phyloP scores from a whole-genome alignment of 2,888 invertebrate species.

The Hemistola chrysoprasaria region DNA sequence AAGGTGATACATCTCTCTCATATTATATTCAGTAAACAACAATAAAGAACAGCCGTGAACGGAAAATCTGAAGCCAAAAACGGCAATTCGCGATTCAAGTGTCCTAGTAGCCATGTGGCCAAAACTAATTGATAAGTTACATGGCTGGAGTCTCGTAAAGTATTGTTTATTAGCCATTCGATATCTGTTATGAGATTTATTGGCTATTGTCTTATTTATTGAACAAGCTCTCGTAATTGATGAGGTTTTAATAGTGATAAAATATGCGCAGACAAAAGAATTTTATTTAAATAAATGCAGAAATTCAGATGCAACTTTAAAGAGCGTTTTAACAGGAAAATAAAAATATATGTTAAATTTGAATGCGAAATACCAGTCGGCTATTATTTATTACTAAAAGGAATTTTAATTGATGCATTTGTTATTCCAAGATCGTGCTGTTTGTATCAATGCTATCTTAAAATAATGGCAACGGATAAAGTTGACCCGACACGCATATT shows the following conservation, averaged over 20 bases:
- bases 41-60: constrained; percentile 49
- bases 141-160: constrained; percentile 30
- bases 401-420: constrained; percentile 11
- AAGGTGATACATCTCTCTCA: constrained; percentile 37
- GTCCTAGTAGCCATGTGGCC: constrained; percentile 35
- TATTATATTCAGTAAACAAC: constrained; percentile 53
- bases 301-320: neutral
- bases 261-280: constrained; percentile 21
- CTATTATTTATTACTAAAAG: constrained; percentile 4
- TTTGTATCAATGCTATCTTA: constrained; percentile 16
- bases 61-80: constrained; percentile 45
- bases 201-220: constrained; percentile 46
- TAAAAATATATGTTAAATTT: constrained; percentile 6
- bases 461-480: constrained; percentile 21
- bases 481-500: constrained; percentile 21
- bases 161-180: constrained; percentile 41
- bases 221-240: constrained; percentile 26
- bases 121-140: constrained; percentile 44
- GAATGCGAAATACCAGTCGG: constrained; percentile 6
- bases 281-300: neutral
- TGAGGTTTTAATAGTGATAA: constrained; percentile 24
- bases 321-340: neutral
- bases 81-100: constrained; percentile 47
- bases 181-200: constrained; percentile 44
- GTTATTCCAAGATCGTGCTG: constrained; percentile 15